Base-by-base conservation (phyloP, 1,140 invertebrate genomes). In the Glossosoma conforme region DNA sequence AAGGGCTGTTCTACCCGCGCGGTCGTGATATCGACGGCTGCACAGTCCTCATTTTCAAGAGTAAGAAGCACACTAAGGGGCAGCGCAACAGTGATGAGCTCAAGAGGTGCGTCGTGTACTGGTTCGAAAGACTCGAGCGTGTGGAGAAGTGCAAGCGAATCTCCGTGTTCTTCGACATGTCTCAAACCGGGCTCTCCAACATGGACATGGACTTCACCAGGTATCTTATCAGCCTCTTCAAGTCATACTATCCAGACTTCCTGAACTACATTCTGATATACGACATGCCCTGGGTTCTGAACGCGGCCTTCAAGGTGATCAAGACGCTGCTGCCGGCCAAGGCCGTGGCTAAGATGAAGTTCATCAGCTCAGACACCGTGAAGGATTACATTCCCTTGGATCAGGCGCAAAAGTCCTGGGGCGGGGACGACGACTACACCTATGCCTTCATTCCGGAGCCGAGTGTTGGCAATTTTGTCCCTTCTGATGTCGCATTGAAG, bases 241-340 rank as follows among this genome's bases (percentile, higher is more conserved):
- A 95, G 68, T 72, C 76, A 22, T 94, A 96, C 65, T 97, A 96
- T 72, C 93, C 93, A 8, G 87, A 83, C 71, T 84, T 89, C 66
- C 68, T 93, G 49, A 96, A 93, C 65, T 92, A 93, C 63, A 91
- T 98, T 52, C 74, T 97, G 30, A 86, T 97, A 43, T 92, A 82
- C 71, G 91, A 97, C 67, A 91, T 97, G 87, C 89, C 93, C 3
- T 98, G 93, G 93, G 81, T 96, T 6, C 74, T 97, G 44, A 93
- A 87, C 67, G 91, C 94, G 59, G 88, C 89, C 1, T 96, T 96
- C 74, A 95, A 90, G 72, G 79, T 97, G 35, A 89, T 97, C 30
- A 97, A 95, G 71, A 77, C 81, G 0, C 84, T 91, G 78, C 67
- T 97, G 42, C 93, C 91, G 25, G 81, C 89, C 3, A 90, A 93